A percentile compares a stretch with the other conserved stretches of the same genome.
phyloP scores from a whole-genome alignment of 2,888 invertebrate species.

The Hyppa rectilinea region DNA sequence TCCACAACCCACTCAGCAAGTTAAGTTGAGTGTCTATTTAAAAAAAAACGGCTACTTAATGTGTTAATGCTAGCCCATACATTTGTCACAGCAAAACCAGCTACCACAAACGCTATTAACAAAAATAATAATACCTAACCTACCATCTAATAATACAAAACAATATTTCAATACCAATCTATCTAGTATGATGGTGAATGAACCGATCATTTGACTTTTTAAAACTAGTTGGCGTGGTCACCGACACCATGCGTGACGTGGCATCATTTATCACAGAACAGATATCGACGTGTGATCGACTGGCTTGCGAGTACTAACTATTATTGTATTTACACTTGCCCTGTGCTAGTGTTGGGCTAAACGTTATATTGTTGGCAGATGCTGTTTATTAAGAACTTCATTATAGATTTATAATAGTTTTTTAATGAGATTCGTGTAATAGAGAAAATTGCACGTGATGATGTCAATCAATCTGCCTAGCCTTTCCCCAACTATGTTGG shows the following conservation, averaged over 20 bases:
- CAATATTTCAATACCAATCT: constrained; percentile 60
- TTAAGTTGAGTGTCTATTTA: too few relatives aligned
- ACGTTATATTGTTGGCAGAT: background rate
- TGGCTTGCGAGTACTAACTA: constrained; percentile 73
- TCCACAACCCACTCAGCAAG: too few relatives aligned
- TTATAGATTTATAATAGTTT: too few relatives aligned
- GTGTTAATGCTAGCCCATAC: too few relatives aligned
- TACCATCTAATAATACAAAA: constrained; percentile 31
- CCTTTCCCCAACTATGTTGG: too few relatives aligned
- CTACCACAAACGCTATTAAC: constrained; percentile 30
- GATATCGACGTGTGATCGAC: constrained; percentile 84
- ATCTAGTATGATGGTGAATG: constrained; percentile 75
- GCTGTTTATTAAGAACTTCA: too few relatives aligned
- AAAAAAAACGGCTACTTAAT: too few relatives aligned
- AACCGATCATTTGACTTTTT: constrained; percentile 77
- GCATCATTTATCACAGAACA: constrained; percentile 83
- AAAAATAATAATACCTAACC: constrained; percentile 43
- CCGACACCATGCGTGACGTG: constrained; percentile 73
- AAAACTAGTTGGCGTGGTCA: constrained; percentile 76
- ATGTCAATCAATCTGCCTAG: too few relatives aligned
- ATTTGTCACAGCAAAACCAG: constrained; percentile 17
- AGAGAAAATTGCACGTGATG: too few relatives aligned
- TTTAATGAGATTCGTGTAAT: too few relatives aligned
- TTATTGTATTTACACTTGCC: constrained; percentile 63
- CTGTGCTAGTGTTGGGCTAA: background rate